phyloP scores from a whole-genome alignment of 2,888 invertebrate species.

The Choristoneura rosaceana region DNA sequence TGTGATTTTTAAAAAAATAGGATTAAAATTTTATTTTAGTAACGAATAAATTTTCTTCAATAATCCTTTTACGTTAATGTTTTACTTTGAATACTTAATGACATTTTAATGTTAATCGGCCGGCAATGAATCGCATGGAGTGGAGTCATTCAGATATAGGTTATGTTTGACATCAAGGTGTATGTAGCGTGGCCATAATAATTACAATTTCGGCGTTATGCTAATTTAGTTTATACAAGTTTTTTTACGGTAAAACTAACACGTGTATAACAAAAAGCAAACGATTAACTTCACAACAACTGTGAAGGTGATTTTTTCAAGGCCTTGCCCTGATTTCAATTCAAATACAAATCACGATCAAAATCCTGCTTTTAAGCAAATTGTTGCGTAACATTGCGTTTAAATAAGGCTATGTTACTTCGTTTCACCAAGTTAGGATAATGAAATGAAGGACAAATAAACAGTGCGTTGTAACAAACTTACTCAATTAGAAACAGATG shows the following conservation, averaged over 20 bases:
- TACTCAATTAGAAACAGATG: constrained; percentile 27
- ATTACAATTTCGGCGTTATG: background rate
- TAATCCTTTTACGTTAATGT: no score
- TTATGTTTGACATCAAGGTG: constrained; percentile 18
- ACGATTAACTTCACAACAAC: constrained; percentile 19
- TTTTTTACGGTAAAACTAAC: background rate
- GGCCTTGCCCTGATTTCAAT: constrained; percentile 29
- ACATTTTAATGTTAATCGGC: background rate
- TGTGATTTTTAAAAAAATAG: background rate
- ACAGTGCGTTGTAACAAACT: constrained; percentile 1
- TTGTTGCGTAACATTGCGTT: constrained; percentile 20
- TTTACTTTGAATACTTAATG: background rate
- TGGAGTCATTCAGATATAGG: constrained; percentile 12
- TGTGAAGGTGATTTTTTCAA: constrained; percentile 36
- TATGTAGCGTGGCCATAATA: constrained; percentile 14
- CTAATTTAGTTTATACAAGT: constrained; percentile 3
- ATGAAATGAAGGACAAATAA: constrained; percentile 21
- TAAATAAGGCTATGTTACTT: constrained; percentile 19
- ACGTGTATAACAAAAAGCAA: background rate
- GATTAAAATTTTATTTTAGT: background rate
- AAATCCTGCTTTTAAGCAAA: constrained; percentile 9
- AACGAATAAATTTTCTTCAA: background rate
- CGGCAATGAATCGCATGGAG: background rate
- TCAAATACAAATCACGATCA: constrained; percentile 17
- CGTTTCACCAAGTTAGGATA: constrained; percentile 14